phyloP scores from a whole-genome alignment of 2,113 vertebrate genomes.

The Brachyhypopomus gauderio region DNA sequence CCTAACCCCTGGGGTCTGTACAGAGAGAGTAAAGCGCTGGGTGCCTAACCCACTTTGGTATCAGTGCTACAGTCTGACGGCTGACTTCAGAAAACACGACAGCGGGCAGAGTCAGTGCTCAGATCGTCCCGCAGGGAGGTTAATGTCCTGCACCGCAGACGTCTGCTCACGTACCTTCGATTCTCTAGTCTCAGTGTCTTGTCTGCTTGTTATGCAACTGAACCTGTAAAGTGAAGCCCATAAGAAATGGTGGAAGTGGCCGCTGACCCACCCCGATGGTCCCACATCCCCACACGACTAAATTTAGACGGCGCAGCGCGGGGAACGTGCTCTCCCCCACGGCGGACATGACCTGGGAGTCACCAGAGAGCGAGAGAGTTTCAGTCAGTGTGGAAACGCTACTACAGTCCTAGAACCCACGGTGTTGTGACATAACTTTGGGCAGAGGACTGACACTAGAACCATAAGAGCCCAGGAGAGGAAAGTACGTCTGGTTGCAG shows the following conservation, averaged over 20 bases:
- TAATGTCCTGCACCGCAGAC: too few species aligned
- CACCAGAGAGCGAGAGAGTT: too few species aligned
- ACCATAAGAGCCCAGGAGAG: too few species aligned
- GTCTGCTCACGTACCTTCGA: background rate
- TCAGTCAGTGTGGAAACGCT: background rate
- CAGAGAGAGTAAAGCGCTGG: too few species aligned
- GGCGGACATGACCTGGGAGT: background rate
- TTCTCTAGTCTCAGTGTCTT: background rate
- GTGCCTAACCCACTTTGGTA: too few species aligned
- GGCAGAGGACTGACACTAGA: background rate
- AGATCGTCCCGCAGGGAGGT: too few species aligned
- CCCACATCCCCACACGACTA: constrained; percentile 20
- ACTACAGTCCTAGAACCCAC: background rate
- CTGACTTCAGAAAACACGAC: too few species aligned
- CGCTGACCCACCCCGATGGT: constrained; percentile 21
- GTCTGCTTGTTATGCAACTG: background rate
- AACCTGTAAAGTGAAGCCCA: constrained; percentile 1
- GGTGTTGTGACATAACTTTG: background rate
- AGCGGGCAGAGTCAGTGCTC: too few species aligned
- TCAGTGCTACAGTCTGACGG: too few species aligned
- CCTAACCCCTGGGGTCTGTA: too few species aligned
- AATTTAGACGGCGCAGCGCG: constrained; percentile 8
- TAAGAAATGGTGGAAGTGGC: constrained; percentile 43
- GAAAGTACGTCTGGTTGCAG: too few species aligned
- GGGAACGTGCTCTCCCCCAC: background rate